These are phyloP conservation scores for Oreotragus oreotragus DNA, from an alignment of 2,113 vertebrate genomes.

Conservation along the genomic window DNA sequence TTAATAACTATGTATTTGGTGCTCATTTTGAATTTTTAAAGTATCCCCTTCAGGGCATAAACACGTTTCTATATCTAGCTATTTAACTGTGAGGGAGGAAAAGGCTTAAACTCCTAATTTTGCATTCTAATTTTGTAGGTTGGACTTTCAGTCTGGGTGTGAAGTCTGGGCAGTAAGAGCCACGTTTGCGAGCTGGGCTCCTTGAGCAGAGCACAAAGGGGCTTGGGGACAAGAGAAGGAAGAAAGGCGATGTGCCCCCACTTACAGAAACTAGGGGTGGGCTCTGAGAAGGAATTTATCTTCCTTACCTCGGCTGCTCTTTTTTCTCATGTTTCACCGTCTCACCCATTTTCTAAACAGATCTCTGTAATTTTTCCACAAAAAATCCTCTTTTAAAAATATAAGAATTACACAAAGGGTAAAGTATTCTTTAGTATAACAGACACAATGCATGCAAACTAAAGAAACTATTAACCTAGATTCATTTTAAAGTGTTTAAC, in stretches of 20 bases:
- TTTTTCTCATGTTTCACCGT: neutral
- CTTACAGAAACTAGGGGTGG: rapidly evolving
- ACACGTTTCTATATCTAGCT: neutral
- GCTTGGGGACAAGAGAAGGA: neutral
- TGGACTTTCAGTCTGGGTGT: neutral
- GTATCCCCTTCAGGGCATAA: neutral
- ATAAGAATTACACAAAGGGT: neutral
- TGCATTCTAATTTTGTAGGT: neutral
- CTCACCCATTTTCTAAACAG: neutral
- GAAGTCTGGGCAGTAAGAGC: neutral
- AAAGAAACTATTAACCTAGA: neutral
- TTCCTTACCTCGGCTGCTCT: neutral
- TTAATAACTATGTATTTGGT: slow-evolving; percentile 47
- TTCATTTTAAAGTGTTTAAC: neutral
- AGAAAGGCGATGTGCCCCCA: neutral
- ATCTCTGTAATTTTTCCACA: neutral
- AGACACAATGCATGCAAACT: neutral
- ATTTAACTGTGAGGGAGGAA: neutral
- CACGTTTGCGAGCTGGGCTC: neutral
- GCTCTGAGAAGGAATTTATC: neutral
- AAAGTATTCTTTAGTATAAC: neutral
- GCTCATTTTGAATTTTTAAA: neutral
- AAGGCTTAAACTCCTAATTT: slow-evolving; percentile 5
- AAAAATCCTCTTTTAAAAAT: neutral
- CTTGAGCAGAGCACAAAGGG: neutral